Conservation (phyloP, 2,113 vertebrate species). For the Chiloscyllium plagiosum region DNA sequence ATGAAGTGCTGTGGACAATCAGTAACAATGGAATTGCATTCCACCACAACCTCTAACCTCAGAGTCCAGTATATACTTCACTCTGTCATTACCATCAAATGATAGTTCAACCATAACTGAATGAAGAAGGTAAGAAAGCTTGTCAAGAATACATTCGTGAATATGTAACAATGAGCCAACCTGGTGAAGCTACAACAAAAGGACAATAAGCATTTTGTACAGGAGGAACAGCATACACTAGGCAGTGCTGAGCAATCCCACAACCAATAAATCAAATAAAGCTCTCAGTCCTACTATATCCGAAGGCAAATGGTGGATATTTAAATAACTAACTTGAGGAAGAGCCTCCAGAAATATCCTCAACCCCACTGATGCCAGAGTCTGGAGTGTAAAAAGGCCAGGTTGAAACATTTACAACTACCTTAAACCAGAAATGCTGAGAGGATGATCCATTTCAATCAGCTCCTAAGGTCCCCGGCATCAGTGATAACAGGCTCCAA, state of each 20-base stretch:
- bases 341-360: not conserved
- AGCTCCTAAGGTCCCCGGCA: not conserved
- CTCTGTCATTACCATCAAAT: too few relatives aligned
- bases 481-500: not conserved
- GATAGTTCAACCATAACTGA: too few relatives aligned
- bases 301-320: not conserved
- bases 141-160: not conserved
- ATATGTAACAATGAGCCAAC: not conserved
- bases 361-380: not conserved
- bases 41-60: too few relatives aligned
- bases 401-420: not conserved
- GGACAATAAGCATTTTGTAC: not conserved
- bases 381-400: not conserved
- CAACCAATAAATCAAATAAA: not conserved
- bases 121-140: not conserved
- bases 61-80: too few relatives aligned
- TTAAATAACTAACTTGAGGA: not conserved
- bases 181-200: not conserved
- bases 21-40: too few relatives aligned
- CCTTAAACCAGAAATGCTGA: not conserved
- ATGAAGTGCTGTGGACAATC: too few relatives aligned
- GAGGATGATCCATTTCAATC: not conserved
- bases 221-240: not conserved
- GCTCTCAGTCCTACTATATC: not conserved
- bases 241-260: not conserved